phyloP scores from a whole-genome alignment of 2,888 invertebrate genomes.

The Drosophila limbata region DNA sequence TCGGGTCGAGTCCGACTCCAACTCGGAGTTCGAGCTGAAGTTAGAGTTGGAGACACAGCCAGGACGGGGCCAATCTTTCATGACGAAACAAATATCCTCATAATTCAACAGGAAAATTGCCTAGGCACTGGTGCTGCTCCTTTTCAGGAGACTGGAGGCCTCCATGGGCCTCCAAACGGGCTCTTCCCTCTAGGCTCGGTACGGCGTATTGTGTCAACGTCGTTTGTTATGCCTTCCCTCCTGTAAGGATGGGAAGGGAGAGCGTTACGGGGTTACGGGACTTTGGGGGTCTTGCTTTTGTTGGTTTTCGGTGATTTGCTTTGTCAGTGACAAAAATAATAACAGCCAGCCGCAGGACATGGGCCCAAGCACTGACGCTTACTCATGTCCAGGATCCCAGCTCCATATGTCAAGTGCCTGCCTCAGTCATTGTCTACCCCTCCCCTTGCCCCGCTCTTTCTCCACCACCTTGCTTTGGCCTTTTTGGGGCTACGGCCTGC shows the following conservation, averaged over 20 bases:
- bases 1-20: slow-evolving; percentile 5
- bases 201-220: slow-evolving; percentile 34
- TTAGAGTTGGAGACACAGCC: slow-evolving; percentile 10
- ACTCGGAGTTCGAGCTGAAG: background rate
- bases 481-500: slow-evolving; percentile 35
- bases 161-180: slow-evolving; percentile 42
- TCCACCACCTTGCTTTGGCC: background rate
- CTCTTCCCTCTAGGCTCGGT: slow-evolving; percentile 14
- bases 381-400: slow-evolving; percentile 49
- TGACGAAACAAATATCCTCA: slow-evolving; percentile 82
- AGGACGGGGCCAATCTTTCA: slow-evolving; percentile 81
- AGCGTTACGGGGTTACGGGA: background rate
- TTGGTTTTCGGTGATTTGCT: slow-evolving; percentile 81
- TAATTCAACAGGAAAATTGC: slow-evolving; percentile 83
- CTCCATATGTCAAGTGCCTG: slow-evolving; percentile 75
- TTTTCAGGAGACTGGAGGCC: slow-evolving; percentile 11
- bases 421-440: slow-evolving; percentile 44
- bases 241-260: background rate
- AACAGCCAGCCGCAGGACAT: slow-evolving; percentile 73
- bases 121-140: slow-evolving; percentile 39
- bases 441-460: background rate
- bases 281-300: slow-evolving; percentile 55
- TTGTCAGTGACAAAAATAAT: slow-evolving; percentile 81
- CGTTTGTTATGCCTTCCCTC: slow-evolving; percentile 58
- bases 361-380: slow-evolving; percentile 42